These are phyloP conservation scores for Salvator merianae DNA, from an alignment of 2,113 vertebrate species.

Conservation along the genomic window DNA sequence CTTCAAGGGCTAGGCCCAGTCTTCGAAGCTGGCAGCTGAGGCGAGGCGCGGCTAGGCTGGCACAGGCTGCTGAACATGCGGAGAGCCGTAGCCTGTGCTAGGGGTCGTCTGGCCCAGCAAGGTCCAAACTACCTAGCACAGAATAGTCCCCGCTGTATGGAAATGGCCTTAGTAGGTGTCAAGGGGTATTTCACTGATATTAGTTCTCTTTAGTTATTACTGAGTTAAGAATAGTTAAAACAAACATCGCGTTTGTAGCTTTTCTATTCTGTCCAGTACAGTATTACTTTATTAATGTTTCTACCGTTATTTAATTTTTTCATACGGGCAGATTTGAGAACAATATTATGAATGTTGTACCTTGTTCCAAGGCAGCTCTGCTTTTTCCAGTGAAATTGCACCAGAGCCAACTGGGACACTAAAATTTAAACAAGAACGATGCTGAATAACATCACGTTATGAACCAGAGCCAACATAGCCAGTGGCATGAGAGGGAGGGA, in stretches of 20 bases:
- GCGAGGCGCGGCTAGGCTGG: no score
- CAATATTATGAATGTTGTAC: not conserved
- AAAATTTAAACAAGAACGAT: not conserved
- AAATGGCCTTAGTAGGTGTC: not conserved
- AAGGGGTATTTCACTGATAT: not conserved
- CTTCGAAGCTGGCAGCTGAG: no score
- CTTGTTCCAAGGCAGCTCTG: not conserved
- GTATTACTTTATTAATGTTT: not conserved
- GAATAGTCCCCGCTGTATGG: no score
- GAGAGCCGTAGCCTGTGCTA: no score
- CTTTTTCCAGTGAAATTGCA: not conserved
- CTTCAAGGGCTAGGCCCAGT: no score
- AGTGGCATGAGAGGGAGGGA: no score
- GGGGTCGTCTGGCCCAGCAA: no score
- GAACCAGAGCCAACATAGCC: no score
- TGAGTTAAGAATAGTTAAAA: conserved; percentile 19
- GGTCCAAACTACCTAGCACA: no score
- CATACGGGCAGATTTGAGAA: no score
- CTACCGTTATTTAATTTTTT: not conserved
- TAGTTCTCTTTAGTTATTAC: not conserved
- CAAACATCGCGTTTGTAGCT: not conserved
- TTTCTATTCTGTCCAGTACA: not conserved
- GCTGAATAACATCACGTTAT: not conserved
- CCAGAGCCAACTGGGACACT: not conserved
- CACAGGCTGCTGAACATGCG: no score